Percentiles rank a stretch among this genome's conserved stretches.
phyloP scores from a whole-genome alignment of 2,113 vertebrate genomes.

The Mustela nigripes region DNA sequence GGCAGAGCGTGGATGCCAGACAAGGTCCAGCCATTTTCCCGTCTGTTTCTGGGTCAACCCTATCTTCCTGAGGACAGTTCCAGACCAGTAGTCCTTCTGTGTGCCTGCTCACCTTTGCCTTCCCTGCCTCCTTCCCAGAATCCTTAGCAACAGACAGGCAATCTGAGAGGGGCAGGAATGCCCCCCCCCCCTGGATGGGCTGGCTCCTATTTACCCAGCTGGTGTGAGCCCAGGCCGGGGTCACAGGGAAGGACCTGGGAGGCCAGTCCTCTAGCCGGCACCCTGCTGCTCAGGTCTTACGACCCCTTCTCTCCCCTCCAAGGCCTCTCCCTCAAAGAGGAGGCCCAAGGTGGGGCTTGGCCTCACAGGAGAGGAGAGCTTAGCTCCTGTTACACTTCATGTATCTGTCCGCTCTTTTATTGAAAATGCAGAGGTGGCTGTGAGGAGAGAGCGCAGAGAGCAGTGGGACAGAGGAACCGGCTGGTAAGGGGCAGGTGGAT shows the following conservation, averaged over 20 bases:
- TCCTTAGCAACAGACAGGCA: conserved; percentile 71
- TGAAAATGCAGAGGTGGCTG: not conserved
- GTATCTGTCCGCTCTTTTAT: conserved; percentile 16
- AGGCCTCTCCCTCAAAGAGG: conserved; percentile 30
- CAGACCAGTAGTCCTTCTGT: not conserved
- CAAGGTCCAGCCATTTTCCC: not conserved
- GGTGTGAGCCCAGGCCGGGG: conserved; percentile 45
- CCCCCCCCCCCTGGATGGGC: not conserved
- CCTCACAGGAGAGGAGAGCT: conserved; percentile 29
- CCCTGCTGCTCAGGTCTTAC: conserved; percentile 58
- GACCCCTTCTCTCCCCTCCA: conserved; percentile 48
- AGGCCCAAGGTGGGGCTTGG: conserved; percentile 4
- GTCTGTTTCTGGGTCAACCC: not conserved
- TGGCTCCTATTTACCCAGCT: conserved; percentile 80
- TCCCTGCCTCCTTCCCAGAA: conserved; percentile 69
- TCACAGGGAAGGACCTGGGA: not conserved
- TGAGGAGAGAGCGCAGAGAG: not conserved
- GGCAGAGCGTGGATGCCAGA: not conserved
- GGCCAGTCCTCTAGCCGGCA: conserved; percentile 41
- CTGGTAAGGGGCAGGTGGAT: not conserved
- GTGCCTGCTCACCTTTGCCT: not conserved
- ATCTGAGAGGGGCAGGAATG: conserved; percentile 14
- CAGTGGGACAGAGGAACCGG: not conserved
- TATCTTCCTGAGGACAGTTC: not conserved
- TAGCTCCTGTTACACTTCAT: conserved; percentile 60